Evolutionary conservation across 2,888 invertebrate genomes (phyloP).

Genomic region (Drosophila ustulata): DNA sequence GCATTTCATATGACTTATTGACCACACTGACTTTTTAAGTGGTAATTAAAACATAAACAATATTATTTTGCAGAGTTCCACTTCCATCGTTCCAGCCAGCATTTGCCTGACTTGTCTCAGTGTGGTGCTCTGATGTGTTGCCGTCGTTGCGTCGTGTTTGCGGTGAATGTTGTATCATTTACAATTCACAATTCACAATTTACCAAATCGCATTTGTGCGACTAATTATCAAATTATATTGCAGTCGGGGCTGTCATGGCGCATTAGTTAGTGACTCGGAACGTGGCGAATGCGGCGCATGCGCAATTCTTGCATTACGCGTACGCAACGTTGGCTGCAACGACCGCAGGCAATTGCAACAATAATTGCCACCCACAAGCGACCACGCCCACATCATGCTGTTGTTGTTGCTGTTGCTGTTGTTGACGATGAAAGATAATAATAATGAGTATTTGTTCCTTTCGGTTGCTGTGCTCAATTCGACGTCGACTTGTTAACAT

Average conservation of each 20-base stretch:
- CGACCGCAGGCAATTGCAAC: conserved; percentile 37
- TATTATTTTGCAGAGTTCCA: too few species aligned
- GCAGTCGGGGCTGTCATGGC: conserved; percentile 54
- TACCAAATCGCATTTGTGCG: conserved; percentile 48
- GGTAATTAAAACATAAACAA: too few species aligned
- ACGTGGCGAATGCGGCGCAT: conserved; percentile 61
- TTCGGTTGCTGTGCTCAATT: conserved; percentile 46
- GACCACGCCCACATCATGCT: conserved; percentile 32
- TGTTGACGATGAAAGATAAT: conserved; percentile 42
- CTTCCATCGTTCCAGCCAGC: too few species aligned
- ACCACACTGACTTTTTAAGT: too few species aligned
- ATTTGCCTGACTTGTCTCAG: too few species aligned
- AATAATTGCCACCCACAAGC: conserved; percentile 42
- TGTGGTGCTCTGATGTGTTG: neutral
- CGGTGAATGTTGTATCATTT: conserved; percentile 35
- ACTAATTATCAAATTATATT: conserved; percentile 72
- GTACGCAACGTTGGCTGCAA: conserved; percentile 52
- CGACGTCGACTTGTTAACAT: conserved; percentile 76
- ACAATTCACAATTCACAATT: conserved; percentile 34
- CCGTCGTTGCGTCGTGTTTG: neutral
- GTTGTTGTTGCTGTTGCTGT: conserved; percentile 26
- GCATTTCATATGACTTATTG: too few species aligned
- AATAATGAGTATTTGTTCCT: conserved; percentile 48
- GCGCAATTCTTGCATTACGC: conserved; percentile 72
- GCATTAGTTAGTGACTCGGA: conserved; percentile 60